Base-by-base conservation (phyloP, 2,888 invertebrate species). In the Hylaea fasciaria region DNA sequence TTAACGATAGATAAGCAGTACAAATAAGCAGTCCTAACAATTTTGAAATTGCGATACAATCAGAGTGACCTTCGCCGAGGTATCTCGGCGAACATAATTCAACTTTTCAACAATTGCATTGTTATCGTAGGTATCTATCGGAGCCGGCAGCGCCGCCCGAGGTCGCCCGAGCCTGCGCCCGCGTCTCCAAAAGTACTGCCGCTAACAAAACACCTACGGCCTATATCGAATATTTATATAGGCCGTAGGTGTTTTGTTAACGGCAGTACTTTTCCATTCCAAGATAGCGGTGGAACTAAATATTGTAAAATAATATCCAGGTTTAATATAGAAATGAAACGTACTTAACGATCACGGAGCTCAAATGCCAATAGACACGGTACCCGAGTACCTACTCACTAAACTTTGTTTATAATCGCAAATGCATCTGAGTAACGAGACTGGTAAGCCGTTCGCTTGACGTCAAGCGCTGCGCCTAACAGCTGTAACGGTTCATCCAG, bases 81-180 rank as follows among this genome's bases (percentile, higher is more conserved):
- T 77, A 78, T 78, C 77, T 76, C 71, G 73, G 72, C 73, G 77
- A 76, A 75, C 77, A 81, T 79, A 76, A 78, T 81, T 81, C 78
- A 80, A 78, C 83, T 85, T 84, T 83, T 83, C 79, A 85, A 86
- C 86, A 86, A 86, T 85, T 80, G 77, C 75, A 80, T 79, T 79
- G 83, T 82, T 83, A 82, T 82, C 80, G 75, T 32, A 43, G 52
- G 56, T 75, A 75, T 77, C 58, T 81, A 37, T 77, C 78, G 74
- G 69, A 70, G 65, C 62, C 66, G 66, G 68, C 63, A 49, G 68
- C 48, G 14, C 65, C 50, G 32, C 45, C 14, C 65, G 71, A 71
- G 74, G 74, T 60, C 69, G 62, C 22, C 16, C 37, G 37, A 22
- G 11, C 40, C 28, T 17, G 40, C 32, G 48, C 45, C 51, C 9